Evolutionary conservation across 2,888 invertebrate species (phyloP), one percentile per base, ranked within the genome.

Genomic region (Gandaritis pyraliata): DNA sequence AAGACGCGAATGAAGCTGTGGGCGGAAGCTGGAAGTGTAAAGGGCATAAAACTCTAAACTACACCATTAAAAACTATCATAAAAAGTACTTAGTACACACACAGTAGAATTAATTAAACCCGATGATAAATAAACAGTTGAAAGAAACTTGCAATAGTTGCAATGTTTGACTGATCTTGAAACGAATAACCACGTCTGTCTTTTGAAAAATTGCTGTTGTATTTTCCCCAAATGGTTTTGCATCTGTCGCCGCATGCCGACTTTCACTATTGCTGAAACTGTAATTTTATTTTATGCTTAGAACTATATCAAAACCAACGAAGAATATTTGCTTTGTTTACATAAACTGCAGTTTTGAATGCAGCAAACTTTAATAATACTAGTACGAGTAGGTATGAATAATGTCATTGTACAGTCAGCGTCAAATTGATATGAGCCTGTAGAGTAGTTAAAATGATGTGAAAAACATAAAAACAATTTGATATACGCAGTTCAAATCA

Each of bases 201-300:
- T 7, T 50, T 18, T 43, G 11, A 29, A 39, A 46, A 55, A 47
- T 46, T 38, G 23, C 51, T 33, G 29, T 50, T 61, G 47, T 46
- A 55, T 58, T 55, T 72, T 74, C 66, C 68, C 38, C 72, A 29
- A 75, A 72, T 66, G 65, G 69, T 66, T 71, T 54, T 60, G 53
- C 77, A 75, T 74, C 72, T 77, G 78, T 63, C 69, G 69, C 72
- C 72, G 67, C 65, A 67, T 61, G 68, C 50, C 65, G 55, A 67
- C 60, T 71, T 71, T 66, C 60, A 67, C 71, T 71, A 65, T 55
- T 66, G 69, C 70, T 69, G 71, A 72, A 70, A 74, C 58, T 57
- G 54, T 62, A 61, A 70, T 75, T 77, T 73, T 66, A 71, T 75
- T 75, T 70, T 68, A 72, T 59, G 68, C 73, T 73, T 66, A 56